Evolutionary conservation across 2,113 vertebrate species (phyloP).

Genomic region (Cercocebus atys): DNA sequence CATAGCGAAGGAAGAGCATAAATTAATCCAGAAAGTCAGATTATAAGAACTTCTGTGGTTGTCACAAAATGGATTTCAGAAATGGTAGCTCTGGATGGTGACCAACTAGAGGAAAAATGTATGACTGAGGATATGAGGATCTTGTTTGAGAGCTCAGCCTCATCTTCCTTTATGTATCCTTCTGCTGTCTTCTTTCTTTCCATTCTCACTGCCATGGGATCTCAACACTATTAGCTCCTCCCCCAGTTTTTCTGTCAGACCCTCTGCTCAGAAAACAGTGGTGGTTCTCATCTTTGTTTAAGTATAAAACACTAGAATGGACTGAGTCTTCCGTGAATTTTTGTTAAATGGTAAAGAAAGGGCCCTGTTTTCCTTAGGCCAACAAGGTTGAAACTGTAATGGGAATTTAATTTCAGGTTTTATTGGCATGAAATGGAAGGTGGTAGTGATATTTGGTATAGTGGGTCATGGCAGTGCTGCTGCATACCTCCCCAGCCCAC

Average conservation of each 20-base stretch:
- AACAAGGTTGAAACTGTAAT: not conserved
- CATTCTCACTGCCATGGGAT: not conserved
- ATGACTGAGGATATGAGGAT: not conserved
- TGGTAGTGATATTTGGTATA: not conserved
- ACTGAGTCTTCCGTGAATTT: not conserved
- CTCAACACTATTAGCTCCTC: not conserved
- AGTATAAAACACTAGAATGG: not conserved
- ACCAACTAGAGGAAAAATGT: not conserved
- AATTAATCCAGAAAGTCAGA: not conserved
- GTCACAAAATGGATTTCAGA: slow-evolving; percentile 14
- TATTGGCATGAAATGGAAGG: not conserved
- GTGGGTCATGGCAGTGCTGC: not conserved
- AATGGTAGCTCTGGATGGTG: not conserved
- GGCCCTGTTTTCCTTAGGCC: not conserved
- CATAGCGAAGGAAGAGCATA: not conserved
- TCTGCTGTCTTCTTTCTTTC: not conserved
- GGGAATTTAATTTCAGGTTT: not conserved
- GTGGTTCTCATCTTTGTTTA: not conserved
- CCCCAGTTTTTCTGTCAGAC: not conserved
- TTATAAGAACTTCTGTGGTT: not conserved
- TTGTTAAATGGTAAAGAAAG: not conserved
- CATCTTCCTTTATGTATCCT: not conserved
- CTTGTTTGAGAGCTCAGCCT: not conserved
- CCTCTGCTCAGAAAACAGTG: not conserved
- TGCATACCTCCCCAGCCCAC: not conserved